phyloP scores from a whole-genome alignment of 53 echinoderm and acorn worm genomes.

The Luidia sarsii region DNA sequence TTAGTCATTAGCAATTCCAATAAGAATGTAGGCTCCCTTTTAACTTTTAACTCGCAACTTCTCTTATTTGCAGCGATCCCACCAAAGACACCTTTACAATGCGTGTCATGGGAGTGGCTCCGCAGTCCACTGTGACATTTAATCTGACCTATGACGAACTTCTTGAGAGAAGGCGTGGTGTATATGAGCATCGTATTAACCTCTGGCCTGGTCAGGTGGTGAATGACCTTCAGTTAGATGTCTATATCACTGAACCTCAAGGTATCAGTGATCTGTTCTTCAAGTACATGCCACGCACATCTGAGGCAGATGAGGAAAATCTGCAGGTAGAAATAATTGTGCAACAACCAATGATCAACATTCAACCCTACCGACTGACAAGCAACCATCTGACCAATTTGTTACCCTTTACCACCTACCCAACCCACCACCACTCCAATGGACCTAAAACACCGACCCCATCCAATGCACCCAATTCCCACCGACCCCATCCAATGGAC shows the following conservation, averaged over 20 bases:
- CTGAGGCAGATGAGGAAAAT: constrained; percentile 31
- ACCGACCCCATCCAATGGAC: too few species aligned
- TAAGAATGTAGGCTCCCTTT: too few species aligned
- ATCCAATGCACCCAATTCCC: too few species aligned
- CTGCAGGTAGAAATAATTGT: constrained; percentile 9
- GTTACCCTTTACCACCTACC: too few species aligned
- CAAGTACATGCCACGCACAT: constrained; percentile 50
- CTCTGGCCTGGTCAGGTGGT: constrained; percentile 84
- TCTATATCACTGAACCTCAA: constrained; percentile 89
- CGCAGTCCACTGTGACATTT: constrained; percentile 52
- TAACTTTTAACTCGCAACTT: too few species aligned
- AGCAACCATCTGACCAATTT: too few species aligned
- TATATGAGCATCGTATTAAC: constrained; percentile 78
- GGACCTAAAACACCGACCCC: too few species aligned
- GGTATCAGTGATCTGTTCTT: constrained; percentile 64
- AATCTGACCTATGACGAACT: constrained; percentile 72
- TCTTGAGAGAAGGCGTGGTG: constrained; percentile 60
- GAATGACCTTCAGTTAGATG: constrained; percentile 66
- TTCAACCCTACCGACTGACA: too few species aligned
- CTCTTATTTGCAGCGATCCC: too few species aligned
- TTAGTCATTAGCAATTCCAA: too few species aligned
- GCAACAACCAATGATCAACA: too few species aligned
- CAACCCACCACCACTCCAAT: too few species aligned
- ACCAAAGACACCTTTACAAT: constrained; percentile 81
- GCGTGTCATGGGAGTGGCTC: constrained; percentile 62